Evolutionary conservation across 2,113 vertebrate species (phyloP).

Genomic region (Embiotoca jacksoni): DNA sequence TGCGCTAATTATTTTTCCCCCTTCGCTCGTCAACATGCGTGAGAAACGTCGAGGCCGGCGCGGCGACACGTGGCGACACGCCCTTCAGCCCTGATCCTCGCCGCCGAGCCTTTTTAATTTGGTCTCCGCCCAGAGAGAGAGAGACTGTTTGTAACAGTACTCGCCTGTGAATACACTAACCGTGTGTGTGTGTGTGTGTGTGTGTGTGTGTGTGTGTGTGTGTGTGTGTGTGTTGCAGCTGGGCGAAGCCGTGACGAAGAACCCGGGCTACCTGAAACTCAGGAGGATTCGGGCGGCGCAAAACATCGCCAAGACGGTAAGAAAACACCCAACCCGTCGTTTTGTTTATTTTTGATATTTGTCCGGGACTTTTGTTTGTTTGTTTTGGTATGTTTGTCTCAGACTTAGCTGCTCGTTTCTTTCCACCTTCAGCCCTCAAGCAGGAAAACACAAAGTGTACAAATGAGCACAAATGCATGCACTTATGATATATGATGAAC

Average conservation of each 20-base stretch:
- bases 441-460: no score
- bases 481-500: no score
- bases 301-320: conserved; percentile 75
- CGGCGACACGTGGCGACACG: background rate
- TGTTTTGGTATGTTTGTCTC: no score
- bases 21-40: background rate
- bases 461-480: no score
- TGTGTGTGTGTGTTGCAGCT: conserved; percentile 54
- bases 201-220: conserved; percentile 33
- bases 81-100: conserved; percentile 7
- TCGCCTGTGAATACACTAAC: conserved; percentile 22
- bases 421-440: no score
- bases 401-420: no score
- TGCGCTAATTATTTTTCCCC: conserved; percentile 2
- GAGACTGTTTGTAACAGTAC: background rate
- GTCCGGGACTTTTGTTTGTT: background rate
- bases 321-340: background rate
- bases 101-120: no score
- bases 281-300: conserved; percentile 74
- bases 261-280: conserved; percentile 76
- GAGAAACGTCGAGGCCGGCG: background rate
- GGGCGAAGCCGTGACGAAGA: conserved; percentile 72
- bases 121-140: no score
- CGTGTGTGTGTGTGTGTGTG: conserved; percentile 4
- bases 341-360: background rate